Evolutionary conservation across 37 sponge, comb jelly and placozoan genomes (phyloP), one percentile per base, ranked within the genome.

Genomic region (Trichoplax adhaerens): DNA sequence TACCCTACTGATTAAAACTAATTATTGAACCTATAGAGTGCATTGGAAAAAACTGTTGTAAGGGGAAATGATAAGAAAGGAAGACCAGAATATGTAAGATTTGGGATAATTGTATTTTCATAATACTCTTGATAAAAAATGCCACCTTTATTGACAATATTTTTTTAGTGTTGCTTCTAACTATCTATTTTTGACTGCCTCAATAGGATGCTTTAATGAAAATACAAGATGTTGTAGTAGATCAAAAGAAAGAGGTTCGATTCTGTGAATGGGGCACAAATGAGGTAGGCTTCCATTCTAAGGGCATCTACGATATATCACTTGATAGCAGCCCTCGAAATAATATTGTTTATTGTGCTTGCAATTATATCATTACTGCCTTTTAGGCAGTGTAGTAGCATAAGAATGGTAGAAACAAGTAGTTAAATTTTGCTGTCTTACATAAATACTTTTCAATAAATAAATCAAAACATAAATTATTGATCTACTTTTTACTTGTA

Each of bases 11-110:
- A 29, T 29, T 29, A 29, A 29, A 29, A 29, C 29, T 29, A 29
- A 29, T 29, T 29, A 29, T 29, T 29, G 29, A 29, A 29, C 29
- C 47, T 57, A 2, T 50, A 84, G 85, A 64, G 66, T 51, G 65
- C 72, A 4, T 58, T 87, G 58, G 88, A 91, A 76, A 91, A 91
- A 66, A 59, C 72, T 3, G 89, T 70, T 29, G 74, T 82, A 4
- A 62, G 93, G 52, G 93, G 93, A 52, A 83, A 81, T 77, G 88
- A 88, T 55, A 92, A 92, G 81, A 88, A 77, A 52, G 46, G 56
- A 64, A 92, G 80, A 56, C 81, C 86, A 7, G 93, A 92, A 80
- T 77, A 82, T 68, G 90, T 89, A 50, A 68, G 86, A 72, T 2
- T 48, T 7, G 10, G 59, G 5, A 7, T 70, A 70, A 5, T 29